Conservation (phyloP, 2,113 vertebrate species). For the Alosa alosa region DNA sequence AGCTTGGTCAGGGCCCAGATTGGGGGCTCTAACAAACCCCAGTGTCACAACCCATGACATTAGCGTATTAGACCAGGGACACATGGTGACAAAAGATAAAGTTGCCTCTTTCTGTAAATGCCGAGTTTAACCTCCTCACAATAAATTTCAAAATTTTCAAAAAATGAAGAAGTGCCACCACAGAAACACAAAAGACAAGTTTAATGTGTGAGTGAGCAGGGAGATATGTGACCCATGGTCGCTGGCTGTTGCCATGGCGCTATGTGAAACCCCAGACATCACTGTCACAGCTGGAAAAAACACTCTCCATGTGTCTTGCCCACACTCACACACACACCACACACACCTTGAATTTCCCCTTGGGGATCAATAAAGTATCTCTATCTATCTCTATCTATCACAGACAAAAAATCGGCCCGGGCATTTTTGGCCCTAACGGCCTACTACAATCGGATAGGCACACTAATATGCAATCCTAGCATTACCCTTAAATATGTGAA, state of each 20-base stretch:
- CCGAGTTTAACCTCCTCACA: not conserved
- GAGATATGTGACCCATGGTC: not conserved
- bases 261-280: not conserved
- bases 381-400: slow-evolving; percentile 35
- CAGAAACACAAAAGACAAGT: not conserved
- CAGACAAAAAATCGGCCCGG: too few relatives aligned
- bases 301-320: not conserved
- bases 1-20: not conserved
- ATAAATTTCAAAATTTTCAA: too few relatives aligned
- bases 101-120: not conserved
- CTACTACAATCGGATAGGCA: too few relatives aligned
- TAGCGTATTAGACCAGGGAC: not conserved
- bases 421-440: too few relatives aligned
- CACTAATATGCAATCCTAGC: too few relatives aligned
- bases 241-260: not conserved
- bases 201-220: not conserved
- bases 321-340: not conserved
- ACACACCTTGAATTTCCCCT: not conserved
- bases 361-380: not conserved
- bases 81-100: not conserved
- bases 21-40: not conserved
- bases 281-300: not conserved
- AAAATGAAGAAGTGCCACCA: not conserved
- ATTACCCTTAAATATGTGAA: too few relatives aligned
- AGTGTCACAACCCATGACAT: not conserved